Evolutionary conservation across 2,113 vertebrate genomes (phyloP).

Genomic region (Leptobrachium leishanense): DNA sequence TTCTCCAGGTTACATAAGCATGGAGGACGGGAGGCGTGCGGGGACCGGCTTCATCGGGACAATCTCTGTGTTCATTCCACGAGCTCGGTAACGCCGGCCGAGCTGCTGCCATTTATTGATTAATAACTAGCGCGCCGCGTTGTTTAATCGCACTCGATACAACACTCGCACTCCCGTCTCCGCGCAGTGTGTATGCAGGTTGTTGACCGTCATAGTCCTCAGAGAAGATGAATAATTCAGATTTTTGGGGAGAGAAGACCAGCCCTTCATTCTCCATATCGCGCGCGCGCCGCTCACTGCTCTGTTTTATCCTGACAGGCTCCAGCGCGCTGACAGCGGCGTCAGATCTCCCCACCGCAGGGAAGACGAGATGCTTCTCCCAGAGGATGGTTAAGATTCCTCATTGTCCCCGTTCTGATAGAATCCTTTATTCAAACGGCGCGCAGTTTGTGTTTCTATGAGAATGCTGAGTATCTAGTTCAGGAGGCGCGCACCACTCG

Average conservation of each 20-base stretch:
- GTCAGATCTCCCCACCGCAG: background rate
- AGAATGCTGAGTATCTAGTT: too few species aligned
- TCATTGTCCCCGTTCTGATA: too few species aligned
- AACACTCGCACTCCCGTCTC: background rate
- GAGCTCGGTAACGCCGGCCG: background rate
- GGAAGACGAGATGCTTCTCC: too few species aligned
- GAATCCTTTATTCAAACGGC: too few species aligned
- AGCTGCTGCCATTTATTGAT: constrained; percentile 12
- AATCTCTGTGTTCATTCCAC: background rate
- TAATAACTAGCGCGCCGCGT: background rate
- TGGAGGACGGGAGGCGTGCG: background rate
- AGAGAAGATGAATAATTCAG: constrained; percentile 42
- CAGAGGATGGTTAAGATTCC: too few species aligned
- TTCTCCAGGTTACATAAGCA: constrained; percentile 42
- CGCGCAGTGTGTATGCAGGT: background rate
- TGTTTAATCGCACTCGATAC: too few species aligned
- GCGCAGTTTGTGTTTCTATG: too few species aligned
- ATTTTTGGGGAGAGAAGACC: constrained; percentile 14
- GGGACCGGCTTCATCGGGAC: background rate
- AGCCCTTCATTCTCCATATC: background rate
- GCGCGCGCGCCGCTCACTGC: background rate
- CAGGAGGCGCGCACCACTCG: too few species aligned
- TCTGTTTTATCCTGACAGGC: constrained; percentile 28
- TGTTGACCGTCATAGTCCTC: constrained; percentile 15
- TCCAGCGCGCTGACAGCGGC: background rate